Evolutionary conservation across 2,888 invertebrate species (phyloP).

Genomic region (Hypsopygia costalis): DNA sequence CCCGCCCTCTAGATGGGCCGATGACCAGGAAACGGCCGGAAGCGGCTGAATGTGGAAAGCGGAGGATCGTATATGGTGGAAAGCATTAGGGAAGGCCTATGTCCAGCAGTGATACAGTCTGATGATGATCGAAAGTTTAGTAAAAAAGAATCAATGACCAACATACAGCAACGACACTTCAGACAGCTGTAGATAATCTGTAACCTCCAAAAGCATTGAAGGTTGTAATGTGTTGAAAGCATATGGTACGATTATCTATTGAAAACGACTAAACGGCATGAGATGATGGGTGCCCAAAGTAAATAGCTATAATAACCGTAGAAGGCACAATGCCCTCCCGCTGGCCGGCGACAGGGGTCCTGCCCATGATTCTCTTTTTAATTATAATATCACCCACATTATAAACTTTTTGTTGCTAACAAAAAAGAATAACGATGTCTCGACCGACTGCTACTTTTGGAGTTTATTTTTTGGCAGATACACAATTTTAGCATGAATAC

Average conservation of each 20-base stretch:
- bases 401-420: constrained; percentile 54
- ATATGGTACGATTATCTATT: constrained; percentile 36
- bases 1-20: too few relatives aligned
- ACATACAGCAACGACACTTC: too few relatives aligned
- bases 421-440: constrained; percentile 29
- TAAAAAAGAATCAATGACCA: too few relatives aligned
- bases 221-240: constrained; percentile 10
- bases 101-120: too few relatives aligned
- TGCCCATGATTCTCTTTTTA: constrained; percentile 62
- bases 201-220: not conserved
- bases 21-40: too few relatives aligned
- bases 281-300: constrained; percentile 65
- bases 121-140: too few relatives aligned
- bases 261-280: constrained; percentile 49
- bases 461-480: constrained; percentile 18
- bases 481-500: constrained; percentile 23
- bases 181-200: constrained; percentile 7
- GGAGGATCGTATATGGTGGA: too few relatives aligned
- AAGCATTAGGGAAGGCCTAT: too few relatives aligned
- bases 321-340: constrained; percentile 67
- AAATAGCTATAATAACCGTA: constrained; percentile 73
- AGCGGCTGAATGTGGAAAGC: too few relatives aligned
- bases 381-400: constrained; percentile 79
- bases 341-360: constrained; percentile 61
- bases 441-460: constrained; percentile 50